These are phyloP conservation scores for Arenicola marina DNA, from an alignment of 2,888 invertebrate genomes.

Conservation along the genomic window DNA sequence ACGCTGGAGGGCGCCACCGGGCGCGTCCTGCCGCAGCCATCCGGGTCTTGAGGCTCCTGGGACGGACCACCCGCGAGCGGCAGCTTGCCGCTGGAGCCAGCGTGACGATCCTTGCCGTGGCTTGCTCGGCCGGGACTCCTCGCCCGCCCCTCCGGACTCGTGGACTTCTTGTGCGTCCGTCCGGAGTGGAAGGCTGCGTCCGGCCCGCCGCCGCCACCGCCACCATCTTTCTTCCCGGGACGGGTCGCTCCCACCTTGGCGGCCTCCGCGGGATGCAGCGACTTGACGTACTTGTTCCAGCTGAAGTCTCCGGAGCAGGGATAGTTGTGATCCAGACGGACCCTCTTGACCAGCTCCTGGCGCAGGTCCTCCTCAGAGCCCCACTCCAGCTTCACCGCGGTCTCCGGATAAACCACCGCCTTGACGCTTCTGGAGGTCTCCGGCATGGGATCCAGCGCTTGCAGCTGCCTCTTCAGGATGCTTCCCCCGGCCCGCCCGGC, in stretches of 20 bases:
- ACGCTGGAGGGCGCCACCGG: neutral
- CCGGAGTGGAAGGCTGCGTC: neutral
- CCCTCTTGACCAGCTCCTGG: slow-evolving; percentile 14
- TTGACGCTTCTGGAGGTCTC: neutral
- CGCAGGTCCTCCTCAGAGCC: slow-evolving; percentile 1
- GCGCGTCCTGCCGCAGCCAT: neutral
- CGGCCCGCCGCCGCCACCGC: no score
- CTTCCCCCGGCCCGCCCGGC: neutral
- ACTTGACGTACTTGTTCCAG: neutral
- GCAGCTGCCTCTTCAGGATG: slow-evolving; percentile 19
- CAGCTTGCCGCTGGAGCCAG: neutral
- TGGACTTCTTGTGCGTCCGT: neutral
- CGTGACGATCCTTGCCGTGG: neutral
- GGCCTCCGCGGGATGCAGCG: neutral
- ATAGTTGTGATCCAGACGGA: slow-evolving; percentile 25
- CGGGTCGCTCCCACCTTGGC: neutral
- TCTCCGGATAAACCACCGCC: neutral
- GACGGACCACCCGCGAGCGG: neutral
- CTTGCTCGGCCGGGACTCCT: neutral
- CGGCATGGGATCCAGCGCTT: no score
- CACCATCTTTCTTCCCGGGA: neutral
- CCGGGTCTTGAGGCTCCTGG: neutral
- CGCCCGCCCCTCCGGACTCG: neutral
- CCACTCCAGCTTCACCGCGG: neutral
- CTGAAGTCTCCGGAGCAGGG: neutral